These are phyloP conservation scores for Todiramphus chloris DNA, from an alignment of 2,113 vertebrate genomes.

Conservation along the genomic window DNA sequence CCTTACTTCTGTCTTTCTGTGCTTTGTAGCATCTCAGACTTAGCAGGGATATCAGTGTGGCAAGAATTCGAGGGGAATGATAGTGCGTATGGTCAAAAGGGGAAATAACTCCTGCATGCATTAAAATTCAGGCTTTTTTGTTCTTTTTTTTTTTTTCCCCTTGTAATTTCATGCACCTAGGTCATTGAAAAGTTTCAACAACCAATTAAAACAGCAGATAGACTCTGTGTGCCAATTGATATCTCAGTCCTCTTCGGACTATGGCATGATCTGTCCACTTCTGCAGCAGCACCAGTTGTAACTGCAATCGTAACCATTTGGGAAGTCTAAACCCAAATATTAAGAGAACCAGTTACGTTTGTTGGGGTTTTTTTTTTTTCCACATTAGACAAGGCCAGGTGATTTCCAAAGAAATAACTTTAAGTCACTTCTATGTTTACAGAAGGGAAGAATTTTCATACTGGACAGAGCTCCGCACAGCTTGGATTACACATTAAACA, in stretches of 20 bases:
- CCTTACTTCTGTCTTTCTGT: fast-evolving
- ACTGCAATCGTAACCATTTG: background rate
- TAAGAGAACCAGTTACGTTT: background rate
- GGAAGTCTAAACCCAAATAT: background rate
- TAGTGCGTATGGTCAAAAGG: background rate
- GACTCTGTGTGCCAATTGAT: no score
- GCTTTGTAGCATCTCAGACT: fast-evolving
- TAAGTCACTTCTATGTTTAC: background rate
- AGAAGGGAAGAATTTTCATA: conserved; percentile 5
- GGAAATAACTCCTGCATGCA: background rate
- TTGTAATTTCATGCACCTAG: background rate
- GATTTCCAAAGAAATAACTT: background rate
- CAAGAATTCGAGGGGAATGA: background rate
- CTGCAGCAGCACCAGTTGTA: background rate
- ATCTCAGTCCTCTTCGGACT: background rate
- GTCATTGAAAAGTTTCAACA: background rate
- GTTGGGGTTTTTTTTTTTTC: background rate
- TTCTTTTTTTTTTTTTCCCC: background rate
- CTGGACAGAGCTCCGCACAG: background rate
- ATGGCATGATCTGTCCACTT: background rate
- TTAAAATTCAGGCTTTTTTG: background rate
- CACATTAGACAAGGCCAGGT: background rate
- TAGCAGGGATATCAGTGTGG: background rate
- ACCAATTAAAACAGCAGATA: background rate
- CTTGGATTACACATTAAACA: conserved; percentile 28